Base-by-base conservation (phyloP, 2,888 invertebrate species). In the Protophormia terraenovae region DNA sequence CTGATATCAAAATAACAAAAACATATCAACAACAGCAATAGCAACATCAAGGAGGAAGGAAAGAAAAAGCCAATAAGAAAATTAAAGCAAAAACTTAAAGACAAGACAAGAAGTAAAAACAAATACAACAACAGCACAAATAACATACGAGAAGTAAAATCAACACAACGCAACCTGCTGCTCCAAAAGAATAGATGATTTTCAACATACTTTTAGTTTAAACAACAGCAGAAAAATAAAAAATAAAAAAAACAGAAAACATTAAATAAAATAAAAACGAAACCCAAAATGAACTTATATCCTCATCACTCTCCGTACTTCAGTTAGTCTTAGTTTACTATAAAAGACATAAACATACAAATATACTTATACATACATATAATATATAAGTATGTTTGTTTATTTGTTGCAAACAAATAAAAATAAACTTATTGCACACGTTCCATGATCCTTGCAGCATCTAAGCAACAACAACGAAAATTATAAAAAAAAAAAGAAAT, bases 171-270 rank as follows among this genome's bases (percentile, higher is more conserved):
- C 86, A 84, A 87, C 80, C 80, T 84, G 84, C 85, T 85, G 72
- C 79, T 86, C 84, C 79, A 76, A 84, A 86, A 86, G 86, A 86
- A 86, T 87, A 86, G 86, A 82, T 82, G 87, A 84, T 86, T 86
- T 87, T 87, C 83, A 84, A 87, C 84, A 79, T 77, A 84, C 84
- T 81, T 78, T 76, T 72, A 62, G 69, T 75, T 78, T 50, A 47
- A 64, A 60, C 29, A 81, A 69, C n/a, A 69, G 16, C 19, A 62
- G n/a, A n/a, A n/a, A n/a, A n/a, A n/a, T n/a, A n/a, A n/a, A n/a
- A n/a, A n/a, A n/a, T 4, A 47, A 76, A 3, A 62, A 71, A 3
- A 55, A 62, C 27, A 22, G 3, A 29, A 41, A n/a, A 67, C 45
- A 64, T 60, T 6, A 22, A 47, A 29, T 32, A 60, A 35, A 32